Evolutionary conservation across 2,888 invertebrate species (phyloP).

Genomic region (Drosophila atripex): DNA sequence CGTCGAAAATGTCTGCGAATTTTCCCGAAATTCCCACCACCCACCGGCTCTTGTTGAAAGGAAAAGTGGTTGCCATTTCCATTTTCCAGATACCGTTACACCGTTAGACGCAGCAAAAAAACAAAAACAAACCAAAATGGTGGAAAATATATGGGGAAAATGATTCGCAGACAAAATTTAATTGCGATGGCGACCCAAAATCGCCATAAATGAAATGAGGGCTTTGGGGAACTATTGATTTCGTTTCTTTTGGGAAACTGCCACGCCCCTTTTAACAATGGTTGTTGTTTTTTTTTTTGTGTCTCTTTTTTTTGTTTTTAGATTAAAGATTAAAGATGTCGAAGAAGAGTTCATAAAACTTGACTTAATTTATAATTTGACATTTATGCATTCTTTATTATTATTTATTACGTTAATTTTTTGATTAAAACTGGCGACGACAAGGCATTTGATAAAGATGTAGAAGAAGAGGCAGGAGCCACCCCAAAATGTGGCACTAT

Average conservation of each 20-base stretch:
- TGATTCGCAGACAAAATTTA: slow-evolving; percentile 53
- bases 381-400: slow-evolving; percentile 68
- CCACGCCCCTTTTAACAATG: slow-evolving; percentile 2
- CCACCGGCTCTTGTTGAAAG: slow-evolving; percentile 21
- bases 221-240: slow-evolving; percentile 18
- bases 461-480: neutral
- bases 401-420: slow-evolving; percentile 67
- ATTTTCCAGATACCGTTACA: slow-evolving; percentile 13
- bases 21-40: neutral
- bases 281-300: neutral
- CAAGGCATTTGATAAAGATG: slow-evolving; percentile 7
- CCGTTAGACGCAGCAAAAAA: slow-evolving; percentile 29
- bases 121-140: slow-evolving; percentile 16
- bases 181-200: slow-evolving; percentile 62
- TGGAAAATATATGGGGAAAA: slow-evolving; percentile 4
- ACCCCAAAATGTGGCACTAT: slow-evolving; percentile 5
- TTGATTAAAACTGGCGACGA: slow-evolving; percentile 59
- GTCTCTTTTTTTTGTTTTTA: no score
- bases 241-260: neutral
- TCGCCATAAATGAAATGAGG: neutral
- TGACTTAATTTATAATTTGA: slow-evolving; percentile 63
- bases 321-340: slow-evolving; percentile 25
- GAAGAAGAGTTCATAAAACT: slow-evolving; percentile 31
- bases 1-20: slow-evolving; percentile 23
- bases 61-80: slow-evolving; percentile 29